Conservation (phyloP, 2,797 vertebrate species). For the Dipus sagitta region DNA sequence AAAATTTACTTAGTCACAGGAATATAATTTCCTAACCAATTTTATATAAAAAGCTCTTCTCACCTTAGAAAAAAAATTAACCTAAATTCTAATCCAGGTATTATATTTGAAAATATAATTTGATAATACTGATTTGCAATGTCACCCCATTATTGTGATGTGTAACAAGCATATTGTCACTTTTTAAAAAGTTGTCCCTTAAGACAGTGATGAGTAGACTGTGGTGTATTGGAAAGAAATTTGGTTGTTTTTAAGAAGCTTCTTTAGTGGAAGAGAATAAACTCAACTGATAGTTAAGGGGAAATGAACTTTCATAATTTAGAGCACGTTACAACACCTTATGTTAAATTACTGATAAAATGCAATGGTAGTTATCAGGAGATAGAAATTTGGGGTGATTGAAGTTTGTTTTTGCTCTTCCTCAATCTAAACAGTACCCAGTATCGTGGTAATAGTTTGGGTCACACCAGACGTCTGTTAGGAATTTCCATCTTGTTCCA, state of each 20-base stretch:
- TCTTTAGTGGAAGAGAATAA: slow-evolving; percentile 68
- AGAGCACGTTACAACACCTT: neutral
- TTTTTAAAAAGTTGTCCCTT: slow-evolving; percentile 21
- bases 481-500: slow-evolving; percentile 47
- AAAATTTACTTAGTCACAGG: slow-evolving; percentile 45
- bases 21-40: neutral
- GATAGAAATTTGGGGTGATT: neutral
- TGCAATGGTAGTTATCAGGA: slow-evolving; percentile 34
- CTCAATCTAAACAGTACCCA: neutral
- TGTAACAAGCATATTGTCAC: neutral
- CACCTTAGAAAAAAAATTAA: slow-evolving; percentile 34
- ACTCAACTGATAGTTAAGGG: slow-evolving; percentile 1
- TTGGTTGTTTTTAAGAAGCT: slow-evolving; percentile 41
- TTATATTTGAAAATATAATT: slow-evolving; percentile 61
- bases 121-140: slow-evolving; percentile 46
- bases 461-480: slow-evolving; percentile 28
- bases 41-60: slow-evolving; percentile 45
- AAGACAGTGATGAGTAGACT: neutral
- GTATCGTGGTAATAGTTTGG: neutral
- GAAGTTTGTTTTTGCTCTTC: slow-evolving; percentile 23
- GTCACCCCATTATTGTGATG: neutral
- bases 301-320: slow-evolving; percentile 59
- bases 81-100: slow-evolving; percentile 48
- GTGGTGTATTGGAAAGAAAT: slow-evolving; percentile 52
- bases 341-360: slow-evolving; percentile 51